phyloP scores from a whole-genome alignment of 2,888 invertebrate genomes.

The Tipula unca region DNA sequence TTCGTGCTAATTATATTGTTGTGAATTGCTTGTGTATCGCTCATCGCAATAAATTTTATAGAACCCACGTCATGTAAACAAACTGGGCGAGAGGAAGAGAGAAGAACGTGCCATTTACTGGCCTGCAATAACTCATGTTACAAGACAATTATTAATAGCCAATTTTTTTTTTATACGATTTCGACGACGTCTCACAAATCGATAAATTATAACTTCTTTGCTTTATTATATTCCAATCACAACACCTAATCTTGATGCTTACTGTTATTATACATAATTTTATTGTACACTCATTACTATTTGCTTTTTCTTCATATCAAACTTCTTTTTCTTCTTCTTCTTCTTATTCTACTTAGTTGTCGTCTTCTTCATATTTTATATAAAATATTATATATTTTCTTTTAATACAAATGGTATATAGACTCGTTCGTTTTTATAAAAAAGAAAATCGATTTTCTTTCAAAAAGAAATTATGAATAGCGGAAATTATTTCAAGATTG shows the following conservation, averaged over 20 bases:
- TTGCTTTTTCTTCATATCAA: background rate
- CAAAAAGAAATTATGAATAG: background rate
- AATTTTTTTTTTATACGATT: background rate
- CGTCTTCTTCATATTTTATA: background rate
- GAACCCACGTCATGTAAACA: too few species aligned
- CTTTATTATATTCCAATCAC: background rate
- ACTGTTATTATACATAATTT: background rate
- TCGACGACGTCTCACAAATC: background rate
- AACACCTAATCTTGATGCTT: background rate
- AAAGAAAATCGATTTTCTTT: background rate
- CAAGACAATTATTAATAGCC: background rate
- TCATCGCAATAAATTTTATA: too few species aligned
- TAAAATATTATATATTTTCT: background rate
- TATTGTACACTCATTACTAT: background rate
- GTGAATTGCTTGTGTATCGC: too few species aligned
- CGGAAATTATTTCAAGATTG: background rate
- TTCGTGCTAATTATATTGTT: background rate
- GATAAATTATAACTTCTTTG: background rate
- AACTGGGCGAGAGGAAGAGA: too few species aligned
- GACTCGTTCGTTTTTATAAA: background rate
- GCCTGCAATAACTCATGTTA: too few species aligned
- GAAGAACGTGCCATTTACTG: background rate
- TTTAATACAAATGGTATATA: background rate
- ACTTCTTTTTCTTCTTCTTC: background rate
- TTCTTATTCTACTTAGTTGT: background rate